Evolutionary conservation across 2,797 vertebrate genomes (phyloP).

Genomic region (Psittacula derbiana): DNA sequence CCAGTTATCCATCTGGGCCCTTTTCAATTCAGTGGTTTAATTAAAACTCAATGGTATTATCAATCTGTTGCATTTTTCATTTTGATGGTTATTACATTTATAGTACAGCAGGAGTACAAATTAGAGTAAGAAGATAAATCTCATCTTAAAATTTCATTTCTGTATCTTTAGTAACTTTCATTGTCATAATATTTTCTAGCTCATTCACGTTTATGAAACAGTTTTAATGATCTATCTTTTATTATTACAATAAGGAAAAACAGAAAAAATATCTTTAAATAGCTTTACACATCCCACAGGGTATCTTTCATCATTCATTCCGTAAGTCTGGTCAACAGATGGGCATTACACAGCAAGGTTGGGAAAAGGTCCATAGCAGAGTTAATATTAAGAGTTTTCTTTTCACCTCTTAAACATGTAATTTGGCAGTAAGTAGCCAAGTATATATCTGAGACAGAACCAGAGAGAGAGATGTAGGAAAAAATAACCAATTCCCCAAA

Average conservation of each 20-base stretch:
- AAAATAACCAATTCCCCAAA: neutral
- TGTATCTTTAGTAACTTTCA: slow-evolving; percentile 74
- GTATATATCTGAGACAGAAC: neutral
- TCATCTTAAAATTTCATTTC: slow-evolving; percentile 75
- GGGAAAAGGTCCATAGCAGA: neutral
- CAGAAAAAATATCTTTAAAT: slow-evolving; percentile 40
- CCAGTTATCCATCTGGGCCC: slow-evolving; percentile 79
- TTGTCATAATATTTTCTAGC: slow-evolving; percentile 72
- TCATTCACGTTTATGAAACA: slow-evolving; percentile 71
- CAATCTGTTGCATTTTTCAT: slow-evolving; percentile 85
- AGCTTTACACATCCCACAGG: slow-evolving; percentile 18
- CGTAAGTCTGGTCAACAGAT: slow-evolving; percentile 42
- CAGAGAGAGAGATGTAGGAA: neutral
- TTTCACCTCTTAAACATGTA: neutral
- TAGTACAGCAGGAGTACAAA: slow-evolving; percentile 81
- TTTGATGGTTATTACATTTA: slow-evolving; percentile 83
- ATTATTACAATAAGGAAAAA: slow-evolving; percentile 59
- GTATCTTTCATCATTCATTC: slow-evolving; percentile 19
- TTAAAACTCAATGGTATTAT: slow-evolving; percentile 85
- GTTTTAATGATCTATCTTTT: slow-evolving; percentile 70
- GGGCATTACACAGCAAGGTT: slow-evolving; percentile 24
- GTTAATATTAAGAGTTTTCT: neutral
- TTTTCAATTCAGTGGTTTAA: slow-evolving; percentile 84
- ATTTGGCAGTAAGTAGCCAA: neutral
- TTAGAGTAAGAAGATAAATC: slow-evolving; percentile 80